A percentile compares a stretch with the other conserved stretches of the same genome.
phyloP scores from a whole-genome alignment of 2,797 vertebrate species.

The Naso thynnoides region DNA sequence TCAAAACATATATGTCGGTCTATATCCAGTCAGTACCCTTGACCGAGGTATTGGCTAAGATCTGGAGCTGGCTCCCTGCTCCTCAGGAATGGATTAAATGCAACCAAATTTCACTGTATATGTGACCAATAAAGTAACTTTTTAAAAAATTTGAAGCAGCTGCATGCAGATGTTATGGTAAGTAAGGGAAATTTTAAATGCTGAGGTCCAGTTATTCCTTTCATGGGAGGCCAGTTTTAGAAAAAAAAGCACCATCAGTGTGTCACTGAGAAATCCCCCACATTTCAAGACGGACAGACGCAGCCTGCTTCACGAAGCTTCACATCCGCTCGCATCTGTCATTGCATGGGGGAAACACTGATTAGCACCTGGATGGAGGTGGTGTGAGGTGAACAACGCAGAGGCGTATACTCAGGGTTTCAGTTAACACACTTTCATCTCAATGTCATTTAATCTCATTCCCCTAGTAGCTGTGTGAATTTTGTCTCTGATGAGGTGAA shows the following conservation, averaged over 20 bases:
- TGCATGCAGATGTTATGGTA: not conserved
- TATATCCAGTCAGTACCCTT: no score
- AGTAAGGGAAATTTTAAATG: not conserved
- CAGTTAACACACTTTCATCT: conserved; percentile 26
- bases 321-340: not conserved
- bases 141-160: not conserved
- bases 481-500: conserved; percentile 14
- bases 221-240: not conserved
- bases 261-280: conserved; percentile 8
- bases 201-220: conserved; percentile 3
- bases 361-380: conserved; percentile 33
- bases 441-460: conserved; percentile 22
- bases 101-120: no score
- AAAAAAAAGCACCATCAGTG: not conserved
- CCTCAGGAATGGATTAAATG: no score
- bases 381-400: conserved; percentile 33
- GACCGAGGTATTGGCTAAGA: no score
- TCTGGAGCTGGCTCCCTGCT: no score
- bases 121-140: no score
- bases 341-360: conserved; percentile 12
- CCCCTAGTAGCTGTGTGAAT: not conserved
- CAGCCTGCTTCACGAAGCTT: conserved; percentile 4
- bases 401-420: conserved; percentile 5
- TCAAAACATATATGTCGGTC: no score
- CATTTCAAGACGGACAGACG: conserved; percentile 28